A percentile compares a stretch with the other conserved stretches of the same genome.
Conservation (phyloP, 1,140 invertebrate species). For the Leptinotarsa lineolata region DNA sequence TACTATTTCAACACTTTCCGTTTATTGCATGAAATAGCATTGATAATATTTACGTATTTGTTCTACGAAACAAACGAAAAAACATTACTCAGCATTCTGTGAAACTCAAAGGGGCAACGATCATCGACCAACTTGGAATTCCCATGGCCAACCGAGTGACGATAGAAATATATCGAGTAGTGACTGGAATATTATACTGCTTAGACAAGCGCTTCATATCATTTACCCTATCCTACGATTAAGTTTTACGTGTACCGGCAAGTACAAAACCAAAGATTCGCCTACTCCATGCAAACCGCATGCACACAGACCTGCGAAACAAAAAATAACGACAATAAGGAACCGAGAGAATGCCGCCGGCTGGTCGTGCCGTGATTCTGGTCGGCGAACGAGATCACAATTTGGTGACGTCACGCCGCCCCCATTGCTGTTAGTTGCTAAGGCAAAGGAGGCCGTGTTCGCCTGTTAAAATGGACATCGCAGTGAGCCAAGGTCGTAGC, state of each 20-base stretch:
- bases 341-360: conserved; percentile 7
- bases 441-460: conserved; percentile 18
- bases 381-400: conserved; percentile 19
- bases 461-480: conserved; percentile 16
- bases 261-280: background rate
- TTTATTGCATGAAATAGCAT: no score
- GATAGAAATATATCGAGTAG: no score
- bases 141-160: background rate
- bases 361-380: background rate
- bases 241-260: background rate
- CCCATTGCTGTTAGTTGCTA: conserved; percentile 25
- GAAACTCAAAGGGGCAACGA: background rate
- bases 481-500: conserved; percentile 25
- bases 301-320: background rate
- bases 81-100: background rate
- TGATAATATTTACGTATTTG: no score
- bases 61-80: no score
- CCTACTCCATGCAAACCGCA: background rate
- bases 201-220: background rate
- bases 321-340: conserved; percentile 2
- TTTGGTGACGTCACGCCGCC: conserved; percentile 24
- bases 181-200: no score
- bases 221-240: background rate
- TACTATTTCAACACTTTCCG: no score
- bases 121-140: background rate